Conservation (phyloP, 2,888 invertebrate genomes). For the Stenolophus ochropezus region DNA sequence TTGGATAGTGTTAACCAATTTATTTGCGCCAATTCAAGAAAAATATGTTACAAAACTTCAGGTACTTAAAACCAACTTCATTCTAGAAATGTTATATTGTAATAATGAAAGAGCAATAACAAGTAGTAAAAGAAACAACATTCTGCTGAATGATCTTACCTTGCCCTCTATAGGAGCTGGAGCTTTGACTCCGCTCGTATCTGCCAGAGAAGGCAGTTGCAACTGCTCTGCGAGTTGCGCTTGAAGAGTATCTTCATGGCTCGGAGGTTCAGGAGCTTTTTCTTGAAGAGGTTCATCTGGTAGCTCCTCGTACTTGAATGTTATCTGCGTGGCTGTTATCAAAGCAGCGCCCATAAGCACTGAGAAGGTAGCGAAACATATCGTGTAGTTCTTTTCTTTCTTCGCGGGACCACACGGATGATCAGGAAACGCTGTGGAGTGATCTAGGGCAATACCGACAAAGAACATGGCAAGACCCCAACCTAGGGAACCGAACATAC, state of each 20-base stretch:
- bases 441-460: constrained; percentile 96
- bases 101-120: not conserved
- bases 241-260: constrained; percentile 86
- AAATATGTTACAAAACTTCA: too few species aligned
- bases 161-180: constrained; percentile 74
- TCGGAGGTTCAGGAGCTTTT: constrained; percentile 72
- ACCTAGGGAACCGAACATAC: constrained; percentile 98
- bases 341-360: constrained; percentile 97
- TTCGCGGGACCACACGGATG: constrained; percentile 93
- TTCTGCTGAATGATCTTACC: constrained; percentile 68
- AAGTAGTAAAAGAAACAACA: not conserved
- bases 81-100: too few species aligned
- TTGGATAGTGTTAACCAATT: too few species aligned
- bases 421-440: constrained; percentile 95
- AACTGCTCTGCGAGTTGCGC: constrained; percentile 89
- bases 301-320: constrained; percentile 80
- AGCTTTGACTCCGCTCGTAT: constrained; percentile 76
- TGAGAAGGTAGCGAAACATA: constrained; percentile 98
- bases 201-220: constrained; percentile 85
- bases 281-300: constrained; percentile 68
- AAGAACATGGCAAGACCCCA: constrained; percentile 99
- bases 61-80: too few species aligned
- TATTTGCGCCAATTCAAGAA: too few species aligned
- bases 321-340: constrained; percentile 90
- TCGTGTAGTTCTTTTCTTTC: constrained; percentile 97